Evolutionary conservation across 2,113 vertebrate species (phyloP).

Genomic region (Catharus minimus): DNA sequence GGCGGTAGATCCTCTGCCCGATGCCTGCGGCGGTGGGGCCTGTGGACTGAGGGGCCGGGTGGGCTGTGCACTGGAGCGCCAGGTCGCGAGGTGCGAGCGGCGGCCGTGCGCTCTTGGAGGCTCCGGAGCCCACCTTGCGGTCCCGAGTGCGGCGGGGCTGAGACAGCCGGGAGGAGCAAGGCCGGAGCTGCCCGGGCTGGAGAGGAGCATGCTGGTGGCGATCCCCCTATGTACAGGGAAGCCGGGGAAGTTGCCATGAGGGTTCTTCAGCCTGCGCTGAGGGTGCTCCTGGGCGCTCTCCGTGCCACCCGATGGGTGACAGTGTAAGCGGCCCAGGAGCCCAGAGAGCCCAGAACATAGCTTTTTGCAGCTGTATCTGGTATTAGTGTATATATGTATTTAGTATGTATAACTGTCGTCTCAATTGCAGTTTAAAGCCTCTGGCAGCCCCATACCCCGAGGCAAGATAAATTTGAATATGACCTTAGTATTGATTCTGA

Average conservation of each 20-base stretch:
- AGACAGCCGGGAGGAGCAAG: too few relatives aligned
- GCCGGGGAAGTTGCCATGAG: fast-evolving
- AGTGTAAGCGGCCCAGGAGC: neutral
- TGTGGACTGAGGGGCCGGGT: too few relatives aligned
- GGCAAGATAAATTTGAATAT: neutral
- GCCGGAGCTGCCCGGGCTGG: too few relatives aligned
- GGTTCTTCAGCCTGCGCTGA: neutral
- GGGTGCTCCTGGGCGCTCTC: too few relatives aligned
- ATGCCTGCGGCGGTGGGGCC: too few relatives aligned
- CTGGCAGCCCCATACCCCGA: fast-evolving
- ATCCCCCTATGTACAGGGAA: fast-evolving
- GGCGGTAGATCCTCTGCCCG: too few relatives aligned
- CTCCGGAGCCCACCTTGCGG: neutral
- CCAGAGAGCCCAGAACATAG: neutral
- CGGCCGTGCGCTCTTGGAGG: neutral
- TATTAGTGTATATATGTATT: neutral
- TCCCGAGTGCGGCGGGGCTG: too few relatives aligned
- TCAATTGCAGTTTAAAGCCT: fast-evolving
- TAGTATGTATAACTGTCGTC: fast-evolving
- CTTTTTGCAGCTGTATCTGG: fast-evolving
- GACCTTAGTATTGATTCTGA: neutral
- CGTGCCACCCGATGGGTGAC: fast-evolving
- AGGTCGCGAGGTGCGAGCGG: too few relatives aligned
- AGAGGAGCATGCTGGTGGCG: fast-evolving
- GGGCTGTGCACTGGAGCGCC: too few relatives aligned